These are phyloP conservation scores for Brotogeris chrysoptera DNA, from an alignment of 2,797 vertebrate species.

Conservation along the genomic window DNA sequence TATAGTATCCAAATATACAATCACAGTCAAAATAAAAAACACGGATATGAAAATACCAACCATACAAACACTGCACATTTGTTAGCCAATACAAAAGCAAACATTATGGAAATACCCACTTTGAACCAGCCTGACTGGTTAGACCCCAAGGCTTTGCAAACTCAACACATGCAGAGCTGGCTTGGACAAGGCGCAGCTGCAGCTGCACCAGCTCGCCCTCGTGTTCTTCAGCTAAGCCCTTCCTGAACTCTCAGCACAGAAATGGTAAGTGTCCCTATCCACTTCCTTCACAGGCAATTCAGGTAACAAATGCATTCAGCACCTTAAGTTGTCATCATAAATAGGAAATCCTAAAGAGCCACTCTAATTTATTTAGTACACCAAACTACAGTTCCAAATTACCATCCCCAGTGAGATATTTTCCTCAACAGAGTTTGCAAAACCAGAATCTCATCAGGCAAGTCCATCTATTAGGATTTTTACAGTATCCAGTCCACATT, in stretches of 20 bases:
- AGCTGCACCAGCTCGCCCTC: background rate
- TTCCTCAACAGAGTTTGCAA: conserved; percentile 52
- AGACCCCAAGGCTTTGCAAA: conserved; percentile 12
- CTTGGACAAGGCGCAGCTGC: rapidly evolving
- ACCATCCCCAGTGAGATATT: background rate
- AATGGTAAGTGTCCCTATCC: background rate
- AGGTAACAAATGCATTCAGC: background rate
- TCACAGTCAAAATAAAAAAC: conserved; percentile 65
- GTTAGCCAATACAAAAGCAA: conserved; percentile 75
- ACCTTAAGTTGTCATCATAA: rapidly evolving
- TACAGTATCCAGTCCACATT: conserved; percentile 47
- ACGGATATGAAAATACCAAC: conserved; percentile 53
- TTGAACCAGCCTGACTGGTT: conserved; percentile 9
- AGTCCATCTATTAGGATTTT: conserved; percentile 33
- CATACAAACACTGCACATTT: conserved; percentile 69
- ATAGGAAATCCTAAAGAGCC: background rate
- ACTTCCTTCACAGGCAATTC: background rate
- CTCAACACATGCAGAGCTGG: background rate
- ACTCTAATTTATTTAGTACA: background rate
- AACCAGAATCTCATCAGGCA: conserved; percentile 37
- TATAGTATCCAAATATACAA: conserved; percentile 59
- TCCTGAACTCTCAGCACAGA: background rate
- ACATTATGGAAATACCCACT: conserved; percentile 25
- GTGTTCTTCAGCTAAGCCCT: background rate
- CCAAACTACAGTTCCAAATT: background rate